These are phyloP conservation scores for Caracal caracal DNA, from an alignment of 2,113 vertebrate genomes.

Conservation along the genomic window DNA sequence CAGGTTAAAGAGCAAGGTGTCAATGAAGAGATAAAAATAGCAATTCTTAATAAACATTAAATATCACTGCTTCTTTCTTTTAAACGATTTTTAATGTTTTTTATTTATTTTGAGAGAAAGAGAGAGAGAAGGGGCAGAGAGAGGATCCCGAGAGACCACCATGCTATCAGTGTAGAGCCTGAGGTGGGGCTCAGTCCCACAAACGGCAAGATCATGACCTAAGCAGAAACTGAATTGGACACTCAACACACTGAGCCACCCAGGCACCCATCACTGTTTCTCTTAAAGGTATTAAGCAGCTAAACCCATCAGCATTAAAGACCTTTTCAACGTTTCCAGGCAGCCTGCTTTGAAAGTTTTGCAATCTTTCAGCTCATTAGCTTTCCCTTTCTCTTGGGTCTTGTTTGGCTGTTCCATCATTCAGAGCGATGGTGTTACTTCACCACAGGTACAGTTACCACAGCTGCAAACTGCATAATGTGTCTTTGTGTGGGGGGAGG, in stretches of 20 bases:
- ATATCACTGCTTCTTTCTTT: background rate
- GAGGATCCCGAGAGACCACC: too few species aligned
- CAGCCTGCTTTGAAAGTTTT: slow-evolving; percentile 17
- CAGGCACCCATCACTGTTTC: background rate
- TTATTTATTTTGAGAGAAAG: too few species aligned
- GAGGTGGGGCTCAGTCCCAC: too few species aligned
- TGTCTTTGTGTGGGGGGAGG: background rate
- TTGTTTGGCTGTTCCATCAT: slow-evolving; percentile 10
- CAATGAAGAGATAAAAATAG: background rate
- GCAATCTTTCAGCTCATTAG: background rate
- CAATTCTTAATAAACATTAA: slow-evolving; percentile 19
- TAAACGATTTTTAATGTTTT: too few species aligned
- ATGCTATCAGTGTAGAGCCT: too few species aligned
- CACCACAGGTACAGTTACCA: background rate
- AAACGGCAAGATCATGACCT: too few species aligned
- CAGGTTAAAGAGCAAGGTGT: background rate
- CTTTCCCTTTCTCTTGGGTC: background rate
- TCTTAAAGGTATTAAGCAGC: slow-evolving; percentile 1
- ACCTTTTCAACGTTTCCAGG: background rate
- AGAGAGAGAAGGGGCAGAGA: too few species aligned
- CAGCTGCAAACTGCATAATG: background rate
- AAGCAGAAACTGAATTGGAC: too few species aligned
- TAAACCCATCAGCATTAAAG: slow-evolving; percentile 28
- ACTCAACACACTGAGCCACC: too few species aligned
- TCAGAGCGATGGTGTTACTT: background rate